phyloP scores from a whole-genome alignment of 92 coral and sea anemone species.

The Diadumene lineata region DNA sequence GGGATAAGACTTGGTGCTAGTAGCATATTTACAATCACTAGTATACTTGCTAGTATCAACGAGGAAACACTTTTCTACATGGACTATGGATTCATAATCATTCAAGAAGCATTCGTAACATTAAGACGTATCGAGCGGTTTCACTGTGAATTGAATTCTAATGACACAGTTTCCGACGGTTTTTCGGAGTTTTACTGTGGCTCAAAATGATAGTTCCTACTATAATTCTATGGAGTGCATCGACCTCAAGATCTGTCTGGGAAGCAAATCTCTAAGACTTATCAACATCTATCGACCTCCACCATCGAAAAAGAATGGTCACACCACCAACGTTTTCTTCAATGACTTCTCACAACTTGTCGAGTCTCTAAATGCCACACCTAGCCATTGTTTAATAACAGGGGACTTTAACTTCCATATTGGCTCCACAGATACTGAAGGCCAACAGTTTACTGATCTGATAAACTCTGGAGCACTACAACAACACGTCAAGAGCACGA shows the following conservation, averaged over 20 bases:
- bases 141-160: too few species aligned
- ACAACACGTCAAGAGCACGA: constrained; percentile 27
- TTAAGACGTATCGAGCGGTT: too few species aligned
- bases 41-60: too few species aligned
- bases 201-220: background rate
- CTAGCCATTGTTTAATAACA: constrained; percentile 12
- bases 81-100: too few species aligned
- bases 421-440: background rate
- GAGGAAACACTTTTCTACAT: too few species aligned
- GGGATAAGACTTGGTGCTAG: too few species aligned
- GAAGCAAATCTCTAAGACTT: constrained; percentile 2
- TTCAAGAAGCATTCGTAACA: too few species aligned
- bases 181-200: too few species aligned
- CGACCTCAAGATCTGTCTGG: constrained; percentile 14
- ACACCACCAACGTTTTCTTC: constrained; percentile 10
- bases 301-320: constrained; percentile 25
- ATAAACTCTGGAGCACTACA: constrained; percentile 14
- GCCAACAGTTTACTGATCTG: constrained; percentile 13
- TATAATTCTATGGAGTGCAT: constrained; percentile 20
- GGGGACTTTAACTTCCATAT: constrained; percentile 31
- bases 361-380: constrained; percentile 22
- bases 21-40: too few species aligned
- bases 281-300: constrained; percentile 30
- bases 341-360: constrained; percentile 35
- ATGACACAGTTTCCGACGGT: too few species aligned